A percentile compares a stretch with the other conserved stretches of the same genome.
Evolutionary conservation across 2,113 vertebrate species (phyloP).

Genomic region (Cyphomyrus discorhynchus): DNA sequence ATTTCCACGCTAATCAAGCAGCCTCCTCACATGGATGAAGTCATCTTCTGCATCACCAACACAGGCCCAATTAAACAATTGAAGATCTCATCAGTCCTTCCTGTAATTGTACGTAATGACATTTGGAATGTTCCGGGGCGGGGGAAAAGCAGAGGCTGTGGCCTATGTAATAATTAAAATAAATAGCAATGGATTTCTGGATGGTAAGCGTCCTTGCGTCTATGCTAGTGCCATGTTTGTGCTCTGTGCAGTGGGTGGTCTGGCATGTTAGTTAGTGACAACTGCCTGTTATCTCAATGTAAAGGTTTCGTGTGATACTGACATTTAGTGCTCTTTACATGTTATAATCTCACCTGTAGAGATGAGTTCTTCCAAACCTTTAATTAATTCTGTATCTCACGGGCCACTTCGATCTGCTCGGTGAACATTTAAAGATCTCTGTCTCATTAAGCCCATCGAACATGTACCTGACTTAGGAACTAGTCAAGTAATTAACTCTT

Average conservation of each 20-base stretch:
- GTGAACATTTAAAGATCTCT: slow-evolving; percentile 8
- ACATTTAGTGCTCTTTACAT: background rate
- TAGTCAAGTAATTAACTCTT: slow-evolving; percentile 29
- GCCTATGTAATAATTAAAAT: background rate
- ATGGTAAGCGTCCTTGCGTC: background rate
- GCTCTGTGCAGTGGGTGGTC: background rate
- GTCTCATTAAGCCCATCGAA: slow-evolving; percentile 17
- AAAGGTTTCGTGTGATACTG: background rate
- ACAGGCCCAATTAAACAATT: slow-evolving; percentile 28
- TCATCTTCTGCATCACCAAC: background rate
- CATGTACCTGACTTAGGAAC: background rate
- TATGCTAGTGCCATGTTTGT: background rate
- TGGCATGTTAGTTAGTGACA: background rate
- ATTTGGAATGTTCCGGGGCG: slow-evolving; percentile 13
- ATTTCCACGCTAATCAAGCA: background rate
- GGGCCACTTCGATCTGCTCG: background rate
- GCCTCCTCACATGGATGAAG: background rate
- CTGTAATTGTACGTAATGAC: background rate
- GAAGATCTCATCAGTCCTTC: slow-evolving; percentile 16
- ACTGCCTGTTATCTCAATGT: background rate
- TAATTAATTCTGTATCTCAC: background rate
- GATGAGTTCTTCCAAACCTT: background rate
- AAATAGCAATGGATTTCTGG: background rate
- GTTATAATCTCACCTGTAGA: background rate
- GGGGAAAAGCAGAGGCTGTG: background rate